Percentiles rank a stretch among this genome's conserved stretches.
phyloP scores from a whole-genome alignment of 2,888 invertebrate genomes.

The Aporophyla lueneburgensis region DNA sequence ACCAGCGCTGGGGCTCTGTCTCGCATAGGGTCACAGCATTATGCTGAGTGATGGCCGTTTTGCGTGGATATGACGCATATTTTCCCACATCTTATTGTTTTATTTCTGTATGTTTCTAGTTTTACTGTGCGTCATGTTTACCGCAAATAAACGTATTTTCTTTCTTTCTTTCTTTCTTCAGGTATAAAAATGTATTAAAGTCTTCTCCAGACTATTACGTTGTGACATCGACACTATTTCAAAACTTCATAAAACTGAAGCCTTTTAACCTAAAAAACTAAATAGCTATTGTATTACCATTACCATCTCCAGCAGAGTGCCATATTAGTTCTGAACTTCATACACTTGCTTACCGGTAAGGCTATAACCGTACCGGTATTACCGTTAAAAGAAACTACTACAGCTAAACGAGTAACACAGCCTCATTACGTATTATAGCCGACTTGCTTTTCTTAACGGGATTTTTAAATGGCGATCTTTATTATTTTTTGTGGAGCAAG shows the following conservation, averaged over 20 bases:
- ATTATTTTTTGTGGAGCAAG: conserved; percentile 43
- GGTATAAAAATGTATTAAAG: background rate
- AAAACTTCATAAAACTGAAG: conserved; percentile 23
- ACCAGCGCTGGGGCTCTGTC: too few relatives aligned
- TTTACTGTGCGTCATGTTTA: too few relatives aligned
- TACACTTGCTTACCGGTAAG: conserved; percentile 61
- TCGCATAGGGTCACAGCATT: too few relatives aligned
- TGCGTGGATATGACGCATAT: too few relatives aligned
- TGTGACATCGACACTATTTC: background rate
- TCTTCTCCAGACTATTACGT: background rate
- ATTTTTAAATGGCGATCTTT: conserved; percentile 62
- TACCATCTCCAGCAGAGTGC: conserved; percentile 23
- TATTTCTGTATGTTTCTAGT: too few relatives aligned
- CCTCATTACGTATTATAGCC: conserved; percentile 66
- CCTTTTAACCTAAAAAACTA: conserved; percentile 38
- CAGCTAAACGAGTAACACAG: conserved; percentile 73
- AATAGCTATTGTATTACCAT: conserved; percentile 49
- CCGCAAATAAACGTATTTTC: too few relatives aligned
- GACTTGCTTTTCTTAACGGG: conserved; percentile 66
- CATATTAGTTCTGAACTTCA: conserved; percentile 58
- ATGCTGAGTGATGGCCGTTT: too few relatives aligned
- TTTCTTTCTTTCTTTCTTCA: too few relatives aligned
- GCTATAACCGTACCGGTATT: conserved; percentile 62
- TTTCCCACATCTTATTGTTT: too few relatives aligned
- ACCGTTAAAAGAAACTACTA: conserved; percentile 80